These are phyloP conservation scores for Napeogenes inachia DNA, from an alignment of 2,888 invertebrate genomes.

Conservation along the genomic window DNA sequence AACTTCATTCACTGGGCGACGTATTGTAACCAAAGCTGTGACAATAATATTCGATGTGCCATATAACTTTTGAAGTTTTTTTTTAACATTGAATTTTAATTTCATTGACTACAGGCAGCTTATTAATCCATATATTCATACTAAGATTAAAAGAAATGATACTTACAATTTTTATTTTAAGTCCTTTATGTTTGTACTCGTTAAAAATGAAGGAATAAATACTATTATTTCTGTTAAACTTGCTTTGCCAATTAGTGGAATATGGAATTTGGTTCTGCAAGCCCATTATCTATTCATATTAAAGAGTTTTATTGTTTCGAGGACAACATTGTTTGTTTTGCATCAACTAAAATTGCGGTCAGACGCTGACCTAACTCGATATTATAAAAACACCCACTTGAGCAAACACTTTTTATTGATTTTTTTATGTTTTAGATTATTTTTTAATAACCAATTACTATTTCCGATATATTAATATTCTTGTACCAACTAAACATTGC, in stretches of 20 bases:
- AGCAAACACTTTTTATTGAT: conserved; percentile 1
- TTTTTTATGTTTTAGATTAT: too few species aligned
- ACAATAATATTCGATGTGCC: background rate
- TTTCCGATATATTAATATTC: too few species aligned
- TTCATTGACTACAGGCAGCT: too few species aligned
- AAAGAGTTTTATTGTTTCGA: background rate
- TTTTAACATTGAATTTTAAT: too few species aligned
- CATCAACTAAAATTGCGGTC: conserved; percentile 4
- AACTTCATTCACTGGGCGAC: conserved; percentile 50
- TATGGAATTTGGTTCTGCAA: background rate
- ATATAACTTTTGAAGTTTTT: too few species aligned
- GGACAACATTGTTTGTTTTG: conserved; percentile 1
- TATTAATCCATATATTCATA: too few species aligned
- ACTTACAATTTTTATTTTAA: too few species aligned
- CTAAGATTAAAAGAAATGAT: too few species aligned
- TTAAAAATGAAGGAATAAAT: too few species aligned
- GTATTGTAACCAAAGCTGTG: conserved; percentile 42
- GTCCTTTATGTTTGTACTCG: too few species aligned
- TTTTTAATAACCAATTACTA: too few species aligned
- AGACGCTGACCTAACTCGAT: conserved; percentile 5
- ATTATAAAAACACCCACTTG: conserved; percentile 3
- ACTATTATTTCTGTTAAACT: background rate
- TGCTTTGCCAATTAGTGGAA: background rate
- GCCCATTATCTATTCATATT: background rate
- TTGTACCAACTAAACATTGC: too few species aligned